These are phyloP conservation scores for Rhea pennata DNA, from an alignment of 2,113 vertebrate species.

Conservation along the genomic window DNA sequence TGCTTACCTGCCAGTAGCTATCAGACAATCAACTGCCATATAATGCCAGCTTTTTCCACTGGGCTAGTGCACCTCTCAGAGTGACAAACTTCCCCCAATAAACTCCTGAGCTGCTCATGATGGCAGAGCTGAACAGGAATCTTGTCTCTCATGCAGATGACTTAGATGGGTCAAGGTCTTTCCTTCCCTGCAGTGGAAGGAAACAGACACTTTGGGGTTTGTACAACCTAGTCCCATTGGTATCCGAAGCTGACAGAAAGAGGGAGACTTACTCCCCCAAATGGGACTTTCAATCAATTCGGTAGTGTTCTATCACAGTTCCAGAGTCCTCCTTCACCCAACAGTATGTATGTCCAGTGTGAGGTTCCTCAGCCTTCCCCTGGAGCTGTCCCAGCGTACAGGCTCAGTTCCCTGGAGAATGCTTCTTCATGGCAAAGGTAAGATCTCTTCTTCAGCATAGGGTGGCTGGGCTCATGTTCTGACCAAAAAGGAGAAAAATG, in stretches of 20 bases:
- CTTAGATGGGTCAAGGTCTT: neutral
- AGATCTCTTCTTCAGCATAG: neutral
- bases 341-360: no score
- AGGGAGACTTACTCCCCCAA: neutral
- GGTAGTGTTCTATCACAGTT: neutral
- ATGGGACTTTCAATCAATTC: neutral
- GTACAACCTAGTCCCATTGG: neutral
- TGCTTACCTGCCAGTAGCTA: neutral
- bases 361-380: neutral
- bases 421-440: neutral
- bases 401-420: neutral
- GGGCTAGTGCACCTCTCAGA: fast-evolving
- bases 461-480: neutral
- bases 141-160: neutral
- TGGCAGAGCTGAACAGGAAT: neutral
- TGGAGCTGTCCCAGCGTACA: neutral
- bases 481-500: neutral
- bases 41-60: neutral
- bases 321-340: neutral
- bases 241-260: neutral
- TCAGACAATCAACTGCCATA: fast-evolving
- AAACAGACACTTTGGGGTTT: neutral
- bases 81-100: fast-evolving
- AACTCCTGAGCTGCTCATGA: neutral
- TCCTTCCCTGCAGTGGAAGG: neutral